These are phyloP conservation scores for Diogma glabrata DNA, from an alignment of 2,888 invertebrate species.

Conservation along the genomic window DNA sequence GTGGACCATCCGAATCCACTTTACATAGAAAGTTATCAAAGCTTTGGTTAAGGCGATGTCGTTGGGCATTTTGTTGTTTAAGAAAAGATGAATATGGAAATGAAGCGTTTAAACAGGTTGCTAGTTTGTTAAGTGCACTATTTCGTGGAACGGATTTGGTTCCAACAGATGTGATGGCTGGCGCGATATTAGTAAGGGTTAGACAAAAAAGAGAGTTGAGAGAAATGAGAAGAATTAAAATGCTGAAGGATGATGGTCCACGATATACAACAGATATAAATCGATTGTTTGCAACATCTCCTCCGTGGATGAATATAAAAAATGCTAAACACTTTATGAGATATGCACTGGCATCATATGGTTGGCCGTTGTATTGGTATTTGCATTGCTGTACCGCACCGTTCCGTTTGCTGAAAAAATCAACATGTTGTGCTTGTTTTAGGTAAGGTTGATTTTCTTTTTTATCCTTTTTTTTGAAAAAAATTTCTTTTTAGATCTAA, in stretches of 20 bases:
- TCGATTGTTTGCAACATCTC: slow-evolving; percentile 49
- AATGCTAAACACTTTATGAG: slow-evolving; percentile 66
- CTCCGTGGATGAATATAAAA: slow-evolving; percentile 71
- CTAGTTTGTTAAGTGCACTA: slow-evolving; percentile 65
- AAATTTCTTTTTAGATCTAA: slow-evolving; percentile 37
- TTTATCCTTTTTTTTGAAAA: slow-evolving; percentile 15
- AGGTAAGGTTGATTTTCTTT: slow-evolving; percentile 46
- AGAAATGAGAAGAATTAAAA: slow-evolving; percentile 54
- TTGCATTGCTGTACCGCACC: slow-evolving; percentile 62
- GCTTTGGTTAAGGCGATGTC: slow-evolving; percentile 61
- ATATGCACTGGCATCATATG: slow-evolving; percentile 73
- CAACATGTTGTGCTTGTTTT: slow-evolving; percentile 62
- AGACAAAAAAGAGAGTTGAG: slow-evolving; percentile 62
- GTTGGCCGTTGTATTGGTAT: slow-evolving; percentile 79
- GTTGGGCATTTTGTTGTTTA: slow-evolving; percentile 63
- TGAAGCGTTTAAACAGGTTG: slow-evolving; percentile 68
- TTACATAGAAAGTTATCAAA: slow-evolving; percentile 45
- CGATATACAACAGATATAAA: slow-evolving; percentile 33
- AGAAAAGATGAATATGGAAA: slow-evolving; percentile 63
- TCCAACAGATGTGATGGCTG: slow-evolving; percentile 79
- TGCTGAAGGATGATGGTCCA: slow-evolving; percentile 44
- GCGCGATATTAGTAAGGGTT: slow-evolving; percentile 69
- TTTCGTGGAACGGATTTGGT: slow-evolving; percentile 80
- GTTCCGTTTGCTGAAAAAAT: slow-evolving; percentile 54
- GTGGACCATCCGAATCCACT: slow-evolving; percentile 40